These are phyloP conservation scores for Octonoba sinensis DNA, from an alignment of 2,888 invertebrate species.

Conservation along the genomic window DNA sequence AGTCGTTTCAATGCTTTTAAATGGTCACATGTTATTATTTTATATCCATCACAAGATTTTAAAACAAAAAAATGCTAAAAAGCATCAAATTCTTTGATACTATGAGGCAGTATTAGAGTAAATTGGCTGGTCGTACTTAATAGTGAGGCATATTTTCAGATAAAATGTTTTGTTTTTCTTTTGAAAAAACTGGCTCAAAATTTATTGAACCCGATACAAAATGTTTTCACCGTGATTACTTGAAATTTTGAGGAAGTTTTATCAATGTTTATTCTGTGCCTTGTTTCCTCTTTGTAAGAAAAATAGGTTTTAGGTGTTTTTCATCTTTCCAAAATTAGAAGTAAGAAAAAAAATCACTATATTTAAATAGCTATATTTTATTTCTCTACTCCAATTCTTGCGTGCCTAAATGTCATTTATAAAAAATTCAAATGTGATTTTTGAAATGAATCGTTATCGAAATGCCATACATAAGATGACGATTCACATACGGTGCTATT, in stretches of 20 bases:
- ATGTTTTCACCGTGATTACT: not conserved
- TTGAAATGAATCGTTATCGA: conserved; percentile 13
- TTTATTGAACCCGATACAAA: conserved; percentile 10
- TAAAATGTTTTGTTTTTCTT: no score
- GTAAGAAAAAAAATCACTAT: conserved; percentile 23
- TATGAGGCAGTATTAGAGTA: no score
- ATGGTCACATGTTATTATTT: no score
- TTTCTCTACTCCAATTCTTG: conserved; percentile 31
- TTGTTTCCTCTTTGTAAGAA: not conserved
- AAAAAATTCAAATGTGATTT: conserved; percentile 35
- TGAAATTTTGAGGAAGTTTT: not conserved
- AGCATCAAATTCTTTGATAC: no score
- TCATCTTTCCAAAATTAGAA: not conserved
- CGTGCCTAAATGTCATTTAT: conserved; percentile 48
- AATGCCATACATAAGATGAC: not conserved
- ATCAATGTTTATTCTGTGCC: conserved; percentile 1
- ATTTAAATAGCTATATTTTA: conserved; percentile 37
- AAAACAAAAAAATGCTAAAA: no score
- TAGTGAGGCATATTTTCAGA: no score
- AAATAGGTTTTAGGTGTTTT: conserved; percentile 28
- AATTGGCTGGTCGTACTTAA: no score
- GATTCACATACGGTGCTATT: conserved; percentile 51
- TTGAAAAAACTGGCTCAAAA: conserved; percentile 3
- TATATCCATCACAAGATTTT: no score
- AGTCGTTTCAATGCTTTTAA: no score